Evolutionary conservation across 2,888 invertebrate species (phyloP), one percentile per base, ranked within the genome.

Genomic region (Branchipolynoe longqiensis): DNA sequence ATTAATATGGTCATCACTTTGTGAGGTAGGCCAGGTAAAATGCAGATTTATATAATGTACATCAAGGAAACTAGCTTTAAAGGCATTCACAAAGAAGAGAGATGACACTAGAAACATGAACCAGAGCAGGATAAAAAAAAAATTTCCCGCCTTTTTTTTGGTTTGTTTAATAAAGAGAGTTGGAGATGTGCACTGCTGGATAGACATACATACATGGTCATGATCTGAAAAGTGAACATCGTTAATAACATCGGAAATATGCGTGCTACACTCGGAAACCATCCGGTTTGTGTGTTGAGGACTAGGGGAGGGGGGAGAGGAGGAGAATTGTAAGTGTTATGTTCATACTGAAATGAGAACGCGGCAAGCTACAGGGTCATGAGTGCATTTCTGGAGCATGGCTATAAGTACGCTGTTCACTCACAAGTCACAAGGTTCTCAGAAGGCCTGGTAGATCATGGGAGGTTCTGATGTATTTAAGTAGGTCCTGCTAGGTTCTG

Each of bases 181-280:
- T 41, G 41, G 41, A 41, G 78, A 78, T 25, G 78, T 78, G 78
- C 78, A 78, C 78, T 48, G 78, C 33, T 48, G 78, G 33, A 69
- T 69, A 12, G 48, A 69, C 6, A 78, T 78, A 78, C 78, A 78
- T 78, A 78, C 78, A 78, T 78, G 78, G 54, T 48, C 78, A 78
- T 48, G 28, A 78, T 48, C 78, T 78, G 78, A 78, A 78, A 78
- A 22, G 38, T 41, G 18, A 69, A 38, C 18, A 69, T 33, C 38
- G 69, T 69, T 38, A 69, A 36, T 33, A 69, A 6, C 36, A 69
- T 38, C 8, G 48, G 48, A 48, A 18, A 38, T 33, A 31, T 69
- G 33, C 38, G 69, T 69, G 38, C 33, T 36, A 69, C 62, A 62
- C 25, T 48, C 3, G 62, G 62, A 62, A 62, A 62, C 62, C 62